phyloP scores from a whole-genome alignment of 2,888 invertebrate genomes.

The Chironomus tentans region DNA sequence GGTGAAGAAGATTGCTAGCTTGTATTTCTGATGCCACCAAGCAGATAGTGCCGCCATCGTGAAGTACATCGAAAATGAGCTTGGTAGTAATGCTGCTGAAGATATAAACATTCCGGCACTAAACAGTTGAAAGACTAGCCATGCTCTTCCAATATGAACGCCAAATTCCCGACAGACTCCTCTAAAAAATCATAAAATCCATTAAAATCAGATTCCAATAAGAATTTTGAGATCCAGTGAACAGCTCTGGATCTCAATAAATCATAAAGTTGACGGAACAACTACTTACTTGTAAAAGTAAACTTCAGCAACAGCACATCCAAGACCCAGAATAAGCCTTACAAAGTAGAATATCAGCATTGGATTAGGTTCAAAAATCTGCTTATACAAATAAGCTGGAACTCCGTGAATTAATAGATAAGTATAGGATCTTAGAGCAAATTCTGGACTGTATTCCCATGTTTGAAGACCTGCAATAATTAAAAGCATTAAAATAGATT shows the following conservation, averaged over 20 bases:
- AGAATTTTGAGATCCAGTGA: slow-evolving; percentile 29
- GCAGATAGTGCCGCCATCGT: slow-evolving; percentile 74
- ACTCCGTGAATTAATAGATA: slow-evolving; percentile 83
- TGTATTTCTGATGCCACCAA: slow-evolving; percentile 77
- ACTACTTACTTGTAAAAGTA: slow-evolving; percentile 83
- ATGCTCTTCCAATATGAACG: slow-evolving; percentile 75
- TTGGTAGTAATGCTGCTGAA: slow-evolving; percentile 81
- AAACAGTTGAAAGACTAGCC: slow-evolving; percentile 68
- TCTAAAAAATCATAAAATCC: slow-evolving; percentile 44
- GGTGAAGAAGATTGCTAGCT: slow-evolving; percentile 70
- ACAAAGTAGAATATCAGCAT: slow-evolving; percentile 82
- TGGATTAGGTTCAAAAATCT: slow-evolving; percentile 66
- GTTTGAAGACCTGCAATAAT: slow-evolving; percentile 94
- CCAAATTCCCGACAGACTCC: slow-evolving; percentile 86
- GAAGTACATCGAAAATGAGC: slow-evolving; percentile 89
- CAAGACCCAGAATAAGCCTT: slow-evolving; percentile 69
- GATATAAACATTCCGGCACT: slow-evolving; percentile 83
- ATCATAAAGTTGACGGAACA: too few species aligned
- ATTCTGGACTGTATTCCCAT: slow-evolving; percentile 97
- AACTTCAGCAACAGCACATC: slow-evolving; percentile 75
- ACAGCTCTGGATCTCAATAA: too few species aligned
- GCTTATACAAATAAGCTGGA: slow-evolving; percentile 74
- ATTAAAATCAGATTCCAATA: slow-evolving; percentile 11
- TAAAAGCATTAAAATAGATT: slow-evolving; percentile 56
- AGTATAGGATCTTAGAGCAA: slow-evolving; percentile 89